Conservation (phyloP, 2,888 invertebrate genomes). For the Chaetogeoica ovagalla region DNA sequence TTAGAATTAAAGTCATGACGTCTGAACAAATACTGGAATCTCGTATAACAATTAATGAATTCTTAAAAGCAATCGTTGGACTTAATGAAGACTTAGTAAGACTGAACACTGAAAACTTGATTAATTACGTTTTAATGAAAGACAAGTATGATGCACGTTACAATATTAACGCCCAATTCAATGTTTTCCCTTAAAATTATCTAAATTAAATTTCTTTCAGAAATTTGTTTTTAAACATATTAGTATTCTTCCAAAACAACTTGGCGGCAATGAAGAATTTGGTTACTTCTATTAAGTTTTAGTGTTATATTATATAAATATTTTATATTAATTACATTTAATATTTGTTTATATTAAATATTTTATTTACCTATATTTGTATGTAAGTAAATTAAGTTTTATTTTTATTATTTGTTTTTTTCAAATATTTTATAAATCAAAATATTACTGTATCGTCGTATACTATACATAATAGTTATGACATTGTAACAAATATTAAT, state of each 20-base stretch:
- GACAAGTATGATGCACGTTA: slow-evolving; percentile 29
- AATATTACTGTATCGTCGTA: no score
- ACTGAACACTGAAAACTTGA: background rate
- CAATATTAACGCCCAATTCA: background rate
- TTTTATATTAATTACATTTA: no score
- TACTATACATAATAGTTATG: no score
- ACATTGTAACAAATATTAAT: no score
- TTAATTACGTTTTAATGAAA: slow-evolving; percentile 27
- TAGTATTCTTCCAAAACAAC: slow-evolving; percentile 33
- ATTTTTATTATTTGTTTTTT: no score
- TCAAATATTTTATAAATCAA: no score
- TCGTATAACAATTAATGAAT: slow-evolving; percentile 14
- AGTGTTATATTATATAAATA: background rate
- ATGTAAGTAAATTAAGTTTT: no score
- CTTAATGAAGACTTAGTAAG: background rate
- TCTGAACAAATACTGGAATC: slow-evolving; percentile 16
- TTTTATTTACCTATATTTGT: background rate
- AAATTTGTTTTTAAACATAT: slow-evolving; percentile 19
- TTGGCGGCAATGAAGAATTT: slow-evolving; percentile 33
- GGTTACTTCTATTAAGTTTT: background rate
- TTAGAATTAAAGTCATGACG: slow-evolving; percentile 20
- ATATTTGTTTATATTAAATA: no score
- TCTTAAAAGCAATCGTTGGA: slow-evolving; percentile 10
- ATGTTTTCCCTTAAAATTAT: background rate
- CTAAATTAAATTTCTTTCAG: slow-evolving; percentile 19